These are phyloP conservation scores for Murina feae DNA, from an alignment of 2,113 vertebrate genomes.

Conservation along the genomic window DNA sequence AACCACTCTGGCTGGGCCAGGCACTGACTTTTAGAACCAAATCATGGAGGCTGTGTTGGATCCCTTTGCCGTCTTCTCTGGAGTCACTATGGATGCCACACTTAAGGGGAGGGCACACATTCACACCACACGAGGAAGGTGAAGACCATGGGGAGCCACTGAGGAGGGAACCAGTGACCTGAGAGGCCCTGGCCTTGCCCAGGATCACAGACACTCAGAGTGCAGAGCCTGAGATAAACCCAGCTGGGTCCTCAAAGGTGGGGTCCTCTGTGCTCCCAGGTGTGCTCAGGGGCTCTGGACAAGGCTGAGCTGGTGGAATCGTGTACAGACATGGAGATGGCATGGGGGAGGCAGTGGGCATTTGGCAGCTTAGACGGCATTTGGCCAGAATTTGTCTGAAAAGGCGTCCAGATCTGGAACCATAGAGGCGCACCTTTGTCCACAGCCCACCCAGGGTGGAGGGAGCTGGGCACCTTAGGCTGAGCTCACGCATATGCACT, in stretches of 20 bases:
- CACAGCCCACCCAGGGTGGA: not conserved
- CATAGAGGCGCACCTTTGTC: not conserved
- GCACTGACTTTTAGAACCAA: not conserved
- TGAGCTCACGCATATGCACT: no score
- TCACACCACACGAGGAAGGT: no score
- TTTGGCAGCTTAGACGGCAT: not conserved
- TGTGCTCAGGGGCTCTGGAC: not conserved
- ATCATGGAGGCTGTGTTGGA: not conserved
- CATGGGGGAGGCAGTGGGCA: not conserved
- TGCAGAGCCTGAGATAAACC: not conserved
- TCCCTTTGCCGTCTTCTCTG: not conserved
- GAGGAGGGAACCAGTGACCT: not conserved
- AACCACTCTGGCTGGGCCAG: no score
- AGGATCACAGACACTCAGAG: not conserved
- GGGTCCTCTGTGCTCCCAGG: not conserved
- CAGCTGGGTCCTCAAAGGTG: not conserved
- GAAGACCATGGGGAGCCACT: not conserved
- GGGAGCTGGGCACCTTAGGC: not conserved
- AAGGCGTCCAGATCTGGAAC: not conserved
- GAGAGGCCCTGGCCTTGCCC: not conserved
- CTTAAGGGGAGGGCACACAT: not conserved
- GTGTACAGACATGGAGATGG: not conserved
- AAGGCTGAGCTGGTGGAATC: not conserved
- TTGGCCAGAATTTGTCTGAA: not conserved
- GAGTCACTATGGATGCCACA: not conserved